Base-by-base conservation (phyloP, 2,888 invertebrate genomes). In the Fragum whitleyi region DNA sequence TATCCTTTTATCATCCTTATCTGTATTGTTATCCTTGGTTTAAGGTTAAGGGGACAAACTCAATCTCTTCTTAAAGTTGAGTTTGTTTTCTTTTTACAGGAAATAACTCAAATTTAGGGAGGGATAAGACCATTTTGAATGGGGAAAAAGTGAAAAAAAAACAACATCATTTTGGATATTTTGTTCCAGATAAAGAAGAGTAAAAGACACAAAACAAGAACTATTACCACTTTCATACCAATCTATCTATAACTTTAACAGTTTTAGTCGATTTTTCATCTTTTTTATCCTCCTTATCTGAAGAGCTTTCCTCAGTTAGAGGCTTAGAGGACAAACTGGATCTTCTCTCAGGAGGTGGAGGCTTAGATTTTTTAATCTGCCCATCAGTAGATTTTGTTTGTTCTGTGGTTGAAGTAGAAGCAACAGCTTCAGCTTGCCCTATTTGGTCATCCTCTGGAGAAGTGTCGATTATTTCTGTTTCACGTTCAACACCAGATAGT, bases 281-380 rank as follows among this genome's bases (percentile, higher is more conserved):
- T 11, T 42, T 65, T 42, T 23, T 65, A 21, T 65, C 65, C 42
- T 65, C 65, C 42, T 42, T 42, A 19, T 65, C 65, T 26, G 39
- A 9, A 42, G 65, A 65, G 42, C 39, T 32, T 2, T 79, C 74
- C n/a, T 84, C 85, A 51, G 81, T 85, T 72, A 68, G 62, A 28
- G 83, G 69, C 55, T 88, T 85, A 61, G 87, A 82, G 21, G 89
- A 76, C 29, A 91, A 82, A 79, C 91, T 91, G 62, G 91, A 90
- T 67, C 90, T 81, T 32, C 91, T 79, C 53, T 88, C 86, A 7
- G 91, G 91, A 14, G 90, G 91, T 19, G 89, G 87, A 36, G 91
- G 91, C 74, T 86, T 89, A 2, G 87, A 83, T 77, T 89, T 90
- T 51, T 84, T 88, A 19, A 62, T 53, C n/a, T n/a, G n/a, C 32